Percentiles rank a stretch among this genome's conserved stretches.
These are phyloP conservation scores for Amphiprion ocellaris DNA, from an alignment of 2,113 vertebrate species.

Conservation along the genomic window DNA sequence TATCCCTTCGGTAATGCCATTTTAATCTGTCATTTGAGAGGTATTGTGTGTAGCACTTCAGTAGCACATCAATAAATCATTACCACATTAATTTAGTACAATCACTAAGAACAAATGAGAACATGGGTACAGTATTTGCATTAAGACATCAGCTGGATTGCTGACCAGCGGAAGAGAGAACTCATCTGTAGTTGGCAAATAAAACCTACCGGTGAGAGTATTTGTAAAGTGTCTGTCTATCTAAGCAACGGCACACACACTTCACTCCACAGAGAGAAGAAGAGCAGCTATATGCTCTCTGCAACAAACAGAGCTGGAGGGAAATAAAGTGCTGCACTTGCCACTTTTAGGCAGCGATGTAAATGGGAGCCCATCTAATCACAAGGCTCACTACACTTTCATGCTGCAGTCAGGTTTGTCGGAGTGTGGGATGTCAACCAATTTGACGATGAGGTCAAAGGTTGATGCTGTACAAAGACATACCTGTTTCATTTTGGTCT, in stretches of 20 bases:
- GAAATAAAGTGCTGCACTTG: constrained; percentile 19
- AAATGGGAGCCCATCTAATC: constrained; percentile 38
- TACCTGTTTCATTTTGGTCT: constrained; percentile 59
- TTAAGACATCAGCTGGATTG: constrained; percentile 9
- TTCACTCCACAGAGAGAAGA: not conserved
- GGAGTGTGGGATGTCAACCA: constrained; percentile 47
- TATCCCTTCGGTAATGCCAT: constrained; percentile 6
- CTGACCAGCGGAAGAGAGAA: constrained; percentile 11
- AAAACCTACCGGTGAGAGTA: constrained; percentile 5
- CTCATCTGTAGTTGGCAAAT: constrained; percentile 10
- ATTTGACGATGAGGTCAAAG: constrained; percentile 55
- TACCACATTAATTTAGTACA: constrained; percentile 25
- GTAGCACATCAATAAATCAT: constrained; percentile 38
- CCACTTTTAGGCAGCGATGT: constrained; percentile 5
- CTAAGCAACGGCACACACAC: not conserved
- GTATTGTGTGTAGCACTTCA: constrained; percentile 19
- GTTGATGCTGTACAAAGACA: constrained; percentile 61
- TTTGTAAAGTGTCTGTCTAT: not conserved
- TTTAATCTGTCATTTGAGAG: constrained; percentile 39
- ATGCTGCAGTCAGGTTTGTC: constrained; percentile 38
- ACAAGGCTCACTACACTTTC: constrained; percentile 34
- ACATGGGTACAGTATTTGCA: constrained; percentile 11
- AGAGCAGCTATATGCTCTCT: not conserved
- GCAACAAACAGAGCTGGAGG: not conserved
- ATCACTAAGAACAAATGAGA: constrained; percentile 46